These are phyloP conservation scores for Andricus curvator DNA, from an alignment of 2,888 invertebrate species.

Conservation along the genomic window DNA sequence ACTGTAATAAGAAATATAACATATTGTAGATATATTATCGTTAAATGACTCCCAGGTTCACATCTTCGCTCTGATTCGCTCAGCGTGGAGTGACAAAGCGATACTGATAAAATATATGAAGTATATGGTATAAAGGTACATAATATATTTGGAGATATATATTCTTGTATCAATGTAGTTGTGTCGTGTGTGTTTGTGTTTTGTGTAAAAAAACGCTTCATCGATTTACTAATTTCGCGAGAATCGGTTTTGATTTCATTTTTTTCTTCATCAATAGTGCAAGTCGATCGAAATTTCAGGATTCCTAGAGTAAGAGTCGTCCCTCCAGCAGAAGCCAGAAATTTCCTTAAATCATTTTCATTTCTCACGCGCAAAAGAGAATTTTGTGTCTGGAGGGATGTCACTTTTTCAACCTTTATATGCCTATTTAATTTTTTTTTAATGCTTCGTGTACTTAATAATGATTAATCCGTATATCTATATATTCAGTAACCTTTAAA, in stretches of 20 bases:
- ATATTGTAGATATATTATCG: slow-evolving; percentile 64
- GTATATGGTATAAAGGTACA: slow-evolving; percentile 51
- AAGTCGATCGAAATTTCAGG: slow-evolving; percentile 35
- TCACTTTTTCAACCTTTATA: slow-evolving; percentile 71
- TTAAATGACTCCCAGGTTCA: slow-evolving; percentile 64
- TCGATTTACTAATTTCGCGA: slow-evolving; percentile 9
- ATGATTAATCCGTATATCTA: slow-evolving; percentile 77
- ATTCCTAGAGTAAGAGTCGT: slow-evolving; percentile 36
- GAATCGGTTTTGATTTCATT: slow-evolving; percentile 23
- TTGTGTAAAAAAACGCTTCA: neutral
- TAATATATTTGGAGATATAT: slow-evolving; percentile 41
- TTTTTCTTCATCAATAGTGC: slow-evolving; percentile 30
- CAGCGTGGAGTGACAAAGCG: slow-evolving; percentile 41
- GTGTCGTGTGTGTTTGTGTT: slow-evolving; percentile 36
- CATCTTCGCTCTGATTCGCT: slow-evolving; percentile 46
- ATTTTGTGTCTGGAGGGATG: slow-evolving; percentile 73
- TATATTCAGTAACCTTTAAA: slow-evolving; percentile 75
- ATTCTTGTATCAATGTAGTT: slow-evolving; percentile 40
- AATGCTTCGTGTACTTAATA: slow-evolving; percentile 76
- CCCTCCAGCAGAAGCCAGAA: slow-evolving; percentile 20
- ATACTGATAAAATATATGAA: slow-evolving; percentile 54
- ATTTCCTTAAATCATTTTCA: slow-evolving; percentile 12
- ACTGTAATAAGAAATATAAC: slow-evolving; percentile 63
- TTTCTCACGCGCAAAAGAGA: slow-evolving; percentile 31
- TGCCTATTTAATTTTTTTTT: slow-evolving; percentile 73